A percentile compares a stretch with the other conserved stretches of the same genome.
phyloP scores from a whole-genome alignment of 2,797 vertebrate species.

The Phrynocephalus vlangalii region DNA sequence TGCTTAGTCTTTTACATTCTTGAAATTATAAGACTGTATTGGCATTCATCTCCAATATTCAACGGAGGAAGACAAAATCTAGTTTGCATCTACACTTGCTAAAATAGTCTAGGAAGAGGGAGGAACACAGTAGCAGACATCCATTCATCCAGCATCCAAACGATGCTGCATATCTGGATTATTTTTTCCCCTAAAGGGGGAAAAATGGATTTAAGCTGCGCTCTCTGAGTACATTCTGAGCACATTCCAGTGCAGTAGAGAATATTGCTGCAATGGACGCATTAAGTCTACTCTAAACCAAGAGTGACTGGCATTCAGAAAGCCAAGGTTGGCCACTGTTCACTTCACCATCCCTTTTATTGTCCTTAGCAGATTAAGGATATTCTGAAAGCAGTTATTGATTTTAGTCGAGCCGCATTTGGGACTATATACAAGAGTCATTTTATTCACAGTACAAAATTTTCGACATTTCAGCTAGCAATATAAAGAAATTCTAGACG shows the following conservation, averaged over 20 bases:
- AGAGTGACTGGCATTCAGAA: slow-evolving; percentile 54
- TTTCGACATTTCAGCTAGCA: not conserved
- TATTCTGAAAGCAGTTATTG: slow-evolving; percentile 26
- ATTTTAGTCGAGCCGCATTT: slow-evolving; percentile 25
- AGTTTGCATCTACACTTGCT: not conserved
- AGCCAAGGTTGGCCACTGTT: slow-evolving; percentile 14
- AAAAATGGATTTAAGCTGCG: slow-evolving; percentile 2
- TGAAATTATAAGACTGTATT: not conserved
- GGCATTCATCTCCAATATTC: slow-evolving; percentile 8
- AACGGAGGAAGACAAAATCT: slow-evolving; percentile 8
- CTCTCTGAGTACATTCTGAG: slow-evolving; percentile 58
- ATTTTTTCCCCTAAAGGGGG: not conserved
- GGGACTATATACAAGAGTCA: slow-evolving; percentile 10
- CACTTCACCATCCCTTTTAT: slow-evolving; percentile 27
- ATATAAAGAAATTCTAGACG: slow-evolving; percentile 3
- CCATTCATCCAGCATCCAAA: slow-evolving; percentile 25
- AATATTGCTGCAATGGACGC: slow-evolving; percentile 44
- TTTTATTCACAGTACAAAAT: not conserved
- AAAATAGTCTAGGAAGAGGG: not conserved
- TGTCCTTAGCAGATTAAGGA: slow-evolving; percentile 28
- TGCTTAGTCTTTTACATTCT: not conserved
- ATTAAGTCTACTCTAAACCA: slow-evolving; percentile 33
- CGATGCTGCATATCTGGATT: not conserved
- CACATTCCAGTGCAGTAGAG: slow-evolving; percentile 64
- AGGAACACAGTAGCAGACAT: not conserved